A percentile compares a stretch with the other conserved stretches of the same genome.
phyloP scores from a whole-genome alignment of 2,113 vertebrate genomes.

The Zootoca vivipara region DNA sequence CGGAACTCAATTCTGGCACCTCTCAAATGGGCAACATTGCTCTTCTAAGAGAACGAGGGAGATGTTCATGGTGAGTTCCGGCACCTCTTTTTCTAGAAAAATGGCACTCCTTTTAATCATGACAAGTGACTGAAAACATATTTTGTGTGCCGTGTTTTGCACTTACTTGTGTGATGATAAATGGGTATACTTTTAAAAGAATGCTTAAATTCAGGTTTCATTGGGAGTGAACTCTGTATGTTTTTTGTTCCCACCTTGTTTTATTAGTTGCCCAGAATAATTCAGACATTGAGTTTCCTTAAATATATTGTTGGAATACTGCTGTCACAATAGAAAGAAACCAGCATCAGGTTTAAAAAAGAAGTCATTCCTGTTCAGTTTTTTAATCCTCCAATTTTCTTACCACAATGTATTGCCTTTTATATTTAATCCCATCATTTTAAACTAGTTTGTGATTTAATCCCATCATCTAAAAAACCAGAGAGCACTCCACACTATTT shows the following conservation, averaged over 20 bases:
- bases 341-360: background rate
- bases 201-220: background rate
- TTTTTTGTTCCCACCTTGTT: background rate
- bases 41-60: too few species aligned
- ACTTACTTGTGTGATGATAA: too few species aligned
- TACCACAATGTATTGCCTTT: conserved; percentile 20
- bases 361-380: conserved; percentile 6
- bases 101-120: background rate
- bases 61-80: too few species aligned
- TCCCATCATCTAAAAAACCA: conserved; percentile 46
- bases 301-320: background rate
- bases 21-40: too few species aligned
- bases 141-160: background rate
- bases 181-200: background rate
- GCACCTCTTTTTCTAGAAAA: too few species aligned
- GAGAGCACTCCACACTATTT: conserved; percentile 36
- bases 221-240: background rate
- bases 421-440: conserved; percentile 36
- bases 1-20: too few species aligned
- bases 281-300: background rate
- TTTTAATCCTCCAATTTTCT: conserved; percentile 34
- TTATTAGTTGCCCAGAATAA: background rate
- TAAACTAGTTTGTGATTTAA: conserved; percentile 54
- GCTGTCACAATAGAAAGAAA: background rate
- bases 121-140: background rate